Percentiles rank a stretch among this genome's conserved stretches.
phyloP scores from a whole-genome alignment of 1,140 invertebrate genomes.

The Sitobion miscanthi region DNA sequence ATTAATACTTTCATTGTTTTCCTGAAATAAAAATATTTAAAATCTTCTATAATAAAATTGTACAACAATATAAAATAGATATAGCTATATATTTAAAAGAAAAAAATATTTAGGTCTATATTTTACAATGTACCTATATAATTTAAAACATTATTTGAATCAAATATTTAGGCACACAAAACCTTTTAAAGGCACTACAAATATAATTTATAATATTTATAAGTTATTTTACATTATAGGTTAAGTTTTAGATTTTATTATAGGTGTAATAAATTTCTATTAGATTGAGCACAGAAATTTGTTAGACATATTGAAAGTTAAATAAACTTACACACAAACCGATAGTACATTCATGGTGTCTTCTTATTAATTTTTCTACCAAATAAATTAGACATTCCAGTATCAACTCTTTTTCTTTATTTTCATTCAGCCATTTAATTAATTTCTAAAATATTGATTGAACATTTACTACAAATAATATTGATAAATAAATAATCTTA shows the following conservation, averaged over 20 bases:
- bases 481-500: not conserved
- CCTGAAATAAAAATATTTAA: not conserved
- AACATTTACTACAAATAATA: not conserved
- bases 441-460: not conserved
- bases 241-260: too few species aligned
- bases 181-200: too few species aligned
- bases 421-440: conserved; percentile 44
- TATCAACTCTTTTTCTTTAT: conserved; percentile 38
- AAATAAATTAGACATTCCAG: conserved; percentile 26
- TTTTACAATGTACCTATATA: not conserved
- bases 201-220: too few species aligned
- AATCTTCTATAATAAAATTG: not conserved
- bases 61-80: not conserved
- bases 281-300: not conserved
- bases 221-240: too few species aligned
- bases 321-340: conserved; percentile 43
- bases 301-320: not conserved
- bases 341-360: conserved; percentile 14
- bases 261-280: too few species aligned
- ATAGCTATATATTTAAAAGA: not conserved
- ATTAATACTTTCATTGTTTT: conserved; percentile 14
- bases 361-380: conserved; percentile 30
- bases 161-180: not conserved
- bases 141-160: not conserved
- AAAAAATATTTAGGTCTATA: not conserved